phyloP scores from a whole-genome alignment of 1,140 invertebrate species.

The Listronotus bonariensis region DNA sequence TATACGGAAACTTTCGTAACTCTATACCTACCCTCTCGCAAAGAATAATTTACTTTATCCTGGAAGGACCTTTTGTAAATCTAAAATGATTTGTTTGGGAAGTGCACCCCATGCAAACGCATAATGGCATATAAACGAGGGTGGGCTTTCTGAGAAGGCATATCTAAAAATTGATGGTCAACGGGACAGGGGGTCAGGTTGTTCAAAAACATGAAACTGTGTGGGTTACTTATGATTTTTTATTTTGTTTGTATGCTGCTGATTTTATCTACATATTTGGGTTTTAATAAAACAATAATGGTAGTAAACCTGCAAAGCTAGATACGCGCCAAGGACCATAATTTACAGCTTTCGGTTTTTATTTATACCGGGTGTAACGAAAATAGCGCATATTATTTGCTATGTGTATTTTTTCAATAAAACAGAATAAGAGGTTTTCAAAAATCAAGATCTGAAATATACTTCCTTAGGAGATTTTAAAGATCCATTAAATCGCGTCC shows the following conservation, averaged over 20 bases:
- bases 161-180: conserved; percentile 1
- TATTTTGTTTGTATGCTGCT: conserved; percentile 4
- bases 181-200: conserved; percentile 1
- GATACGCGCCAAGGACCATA: no score
- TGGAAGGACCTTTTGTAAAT: conserved; percentile 39
- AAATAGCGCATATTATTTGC: no score
- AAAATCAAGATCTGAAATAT: no score
- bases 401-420: no score
- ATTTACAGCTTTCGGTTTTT: no score
- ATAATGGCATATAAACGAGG: conserved; percentile 53
- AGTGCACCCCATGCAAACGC: conserved; percentile 47
- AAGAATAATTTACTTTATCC: conserved; percentile 11
- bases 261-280: not conserved
- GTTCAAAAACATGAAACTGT: not conserved
- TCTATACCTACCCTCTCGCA: conserved; percentile 7
- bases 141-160: conserved; percentile 49
- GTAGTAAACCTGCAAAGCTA: no score
- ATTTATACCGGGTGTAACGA: no score
- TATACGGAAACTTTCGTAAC: not conserved
- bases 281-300: no score
- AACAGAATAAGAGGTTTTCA: no score
- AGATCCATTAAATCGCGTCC: no score
- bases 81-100: conserved; percentile 50
- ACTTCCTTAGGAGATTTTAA: no score
- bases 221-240: not conserved